These are phyloP conservation scores for Eudyptes chrysolophus DNA, from an alignment of 2,113 vertebrate species.

Conservation along the genomic window DNA sequence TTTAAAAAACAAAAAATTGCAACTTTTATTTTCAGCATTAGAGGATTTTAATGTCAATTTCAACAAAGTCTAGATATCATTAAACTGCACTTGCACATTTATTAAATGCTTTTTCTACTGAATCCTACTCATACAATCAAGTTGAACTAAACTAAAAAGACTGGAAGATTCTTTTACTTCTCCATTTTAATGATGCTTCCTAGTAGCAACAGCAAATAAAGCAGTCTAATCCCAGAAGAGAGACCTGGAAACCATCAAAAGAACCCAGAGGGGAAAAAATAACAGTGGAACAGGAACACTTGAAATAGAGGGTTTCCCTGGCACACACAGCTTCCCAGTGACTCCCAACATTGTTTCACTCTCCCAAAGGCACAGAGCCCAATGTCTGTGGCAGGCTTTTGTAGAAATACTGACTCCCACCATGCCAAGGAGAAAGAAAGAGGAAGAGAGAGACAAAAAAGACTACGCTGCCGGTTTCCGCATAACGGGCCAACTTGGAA, in stretches of 20 bases:
- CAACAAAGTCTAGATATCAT: not conserved
- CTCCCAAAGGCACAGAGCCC: slow-evolving; percentile 41
- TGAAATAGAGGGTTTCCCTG: slow-evolving; percentile 50
- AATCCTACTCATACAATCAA: not conserved
- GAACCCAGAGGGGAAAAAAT: slow-evolving; percentile 26
- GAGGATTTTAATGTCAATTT: not conserved
- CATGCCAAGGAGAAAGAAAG: slow-evolving; percentile 26
- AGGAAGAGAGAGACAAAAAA: not conserved
- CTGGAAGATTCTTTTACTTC: not conserved
- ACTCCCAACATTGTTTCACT: not conserved
- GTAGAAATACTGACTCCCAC: not conserved
- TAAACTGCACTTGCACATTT: not conserved
- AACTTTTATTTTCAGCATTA: not conserved
- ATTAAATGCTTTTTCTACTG: not conserved
- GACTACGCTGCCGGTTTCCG: not conserved
- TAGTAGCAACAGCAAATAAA: not conserved
- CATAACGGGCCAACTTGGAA: not conserved
- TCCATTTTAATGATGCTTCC: not conserved
- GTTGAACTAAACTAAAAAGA: not conserved
- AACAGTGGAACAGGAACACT: slow-evolving; percentile 8
- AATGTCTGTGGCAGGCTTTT: not conserved
- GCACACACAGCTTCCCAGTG: slow-evolving; percentile 28
- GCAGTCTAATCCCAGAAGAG: not conserved
- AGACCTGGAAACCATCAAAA: slow-evolving; percentile 48
- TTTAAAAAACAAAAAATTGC: rapidly evolving